Percentiles rank a stretch among this genome's conserved stretches.
Evolutionary conservation across 2,797 vertebrate genomes (phyloP).

Genomic region (Enteromius anoplus): DNA sequence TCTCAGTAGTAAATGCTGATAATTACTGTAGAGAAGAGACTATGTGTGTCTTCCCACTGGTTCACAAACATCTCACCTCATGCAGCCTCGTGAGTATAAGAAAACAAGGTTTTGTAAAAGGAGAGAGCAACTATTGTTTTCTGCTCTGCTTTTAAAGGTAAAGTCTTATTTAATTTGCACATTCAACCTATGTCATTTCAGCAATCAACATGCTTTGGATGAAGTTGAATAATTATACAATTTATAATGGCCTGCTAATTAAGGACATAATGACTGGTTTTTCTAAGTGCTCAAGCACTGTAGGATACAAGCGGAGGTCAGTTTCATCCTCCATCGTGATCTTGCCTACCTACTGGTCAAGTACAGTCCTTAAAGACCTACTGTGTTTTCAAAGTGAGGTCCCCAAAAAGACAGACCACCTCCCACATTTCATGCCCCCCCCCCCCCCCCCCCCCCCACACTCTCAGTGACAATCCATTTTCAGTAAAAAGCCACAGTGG

Average conservation of each 20-base stretch:
- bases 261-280: constrained; percentile 45
- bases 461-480: constrained; percentile 71
- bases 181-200: constrained; percentile 55
- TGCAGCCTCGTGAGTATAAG: constrained; percentile 29
- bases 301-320: constrained; percentile 66
- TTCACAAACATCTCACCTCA: constrained; percentile 44
- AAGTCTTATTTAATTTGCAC: constrained; percentile 55
- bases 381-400: constrained; percentile 72
- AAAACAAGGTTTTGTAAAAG: constrained; percentile 36
- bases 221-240: constrained; percentile 64
- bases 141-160: constrained; percentile 32
- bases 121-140: constrained; percentile 2
- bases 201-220: constrained; percentile 62
- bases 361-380: constrained; percentile 58
- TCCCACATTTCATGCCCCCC: constrained; percentile 53
- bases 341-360: constrained; percentile 64
- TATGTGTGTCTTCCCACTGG: constrained; percentile 43
- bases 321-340: constrained; percentile 63
- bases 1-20: constrained; percentile 59
- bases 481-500: constrained; percentile 66
- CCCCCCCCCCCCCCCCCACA: constrained; percentile 23
- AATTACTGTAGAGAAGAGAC: constrained; percentile 56
- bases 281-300: constrained; percentile 36
- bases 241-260: constrained; percentile 60
- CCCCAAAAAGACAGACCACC: constrained; percentile 68